Base-by-base conservation (phyloP, 2,113 vertebrate genomes). In the Ramphastos sulfuratus region DNA sequence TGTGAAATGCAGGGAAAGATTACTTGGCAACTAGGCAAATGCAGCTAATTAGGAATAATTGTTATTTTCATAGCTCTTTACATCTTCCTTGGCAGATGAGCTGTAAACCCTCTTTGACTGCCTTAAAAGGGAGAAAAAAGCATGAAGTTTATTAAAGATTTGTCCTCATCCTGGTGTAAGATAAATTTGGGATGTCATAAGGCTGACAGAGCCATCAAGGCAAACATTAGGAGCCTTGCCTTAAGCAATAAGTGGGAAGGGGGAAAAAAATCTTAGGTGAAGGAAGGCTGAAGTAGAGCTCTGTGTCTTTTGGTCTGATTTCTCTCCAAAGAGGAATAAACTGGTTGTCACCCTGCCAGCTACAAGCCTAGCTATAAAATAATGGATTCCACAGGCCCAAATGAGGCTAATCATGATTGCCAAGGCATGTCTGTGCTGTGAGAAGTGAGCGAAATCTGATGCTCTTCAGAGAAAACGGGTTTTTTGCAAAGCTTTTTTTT, bases 311-410 rank as follows among this genome's bases (percentile, higher is more conserved):
- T 66, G 79, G 87, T 90, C 87, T 20, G 1, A 81, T 90, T 90
- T 94, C 87, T 86, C 94, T 94, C 93, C 70, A 75, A 94, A 83
- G 85, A 95, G 76, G 92, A 90, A 95, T 94, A 92, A 96, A 95
- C 70, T 92, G 87, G 93, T 95, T 95, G 95, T 96, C 94, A 93
- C 58, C 27, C 85, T 92, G 95, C 95, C 95, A 96, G 90, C 90
- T 86, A 83, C 30, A 63, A 95, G 85, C 83, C 87, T 81, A 90
- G 85, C 94, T 92, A 91, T 92, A 95, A 91, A 96, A 95, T 93
- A 96, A 94, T 92, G 91, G 95, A 95, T 96, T 96, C 93, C 95
- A 94, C 88, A 83, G 95, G 87, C 80, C 91, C 80, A 96, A 93
- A 96, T 92, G 90, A 96, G 82, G 87, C 92, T 95, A 93, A 95